Evolutionary conservation across 2,113 vertebrate genomes (phyloP).

Genomic region (Bujurquina vittata): DNA sequence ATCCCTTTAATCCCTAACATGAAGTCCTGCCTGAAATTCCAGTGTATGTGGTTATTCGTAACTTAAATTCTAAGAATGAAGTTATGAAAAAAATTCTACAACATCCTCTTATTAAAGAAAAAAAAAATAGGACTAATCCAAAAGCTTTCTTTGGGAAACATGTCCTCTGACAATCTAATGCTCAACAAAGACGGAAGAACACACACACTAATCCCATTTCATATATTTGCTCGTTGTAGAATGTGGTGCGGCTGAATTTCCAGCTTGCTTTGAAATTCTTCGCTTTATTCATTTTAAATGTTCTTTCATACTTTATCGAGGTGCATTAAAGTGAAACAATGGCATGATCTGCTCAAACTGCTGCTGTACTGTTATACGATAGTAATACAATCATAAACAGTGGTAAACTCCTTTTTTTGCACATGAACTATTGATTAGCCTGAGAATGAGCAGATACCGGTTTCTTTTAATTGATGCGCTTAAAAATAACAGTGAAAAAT

Average conservation of each 20-base stretch:
- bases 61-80: not conserved
- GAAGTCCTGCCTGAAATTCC: not conserved
- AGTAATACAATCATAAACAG: not conserved
- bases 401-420: not conserved
- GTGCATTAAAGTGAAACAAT: not conserved
- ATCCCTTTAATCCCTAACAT: not conserved
- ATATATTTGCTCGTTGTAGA: not conserved
- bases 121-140: not conserved
- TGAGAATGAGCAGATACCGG: not conserved
- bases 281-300: not conserved
- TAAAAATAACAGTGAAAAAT: not conserved
- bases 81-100: not conserved
- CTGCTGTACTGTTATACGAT: not conserved
- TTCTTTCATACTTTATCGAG: not conserved
- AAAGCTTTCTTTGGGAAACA: slow-evolving; percentile 5
- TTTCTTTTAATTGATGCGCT: not conserved
- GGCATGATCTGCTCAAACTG: not conserved
- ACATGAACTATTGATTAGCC: not conserved
- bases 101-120: not conserved
- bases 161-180: not conserved
- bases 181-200: not conserved
- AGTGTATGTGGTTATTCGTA: not conserved
- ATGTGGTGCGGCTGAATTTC: not conserved
- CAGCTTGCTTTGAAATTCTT: not conserved
- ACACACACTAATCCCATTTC: slow-evolving; percentile 7